Percentiles rank a stretch among this genome's conserved stretches.
phyloP scores from a whole-genome alignment of 2,113 vertebrate species.

The Scomber scombrus region DNA sequence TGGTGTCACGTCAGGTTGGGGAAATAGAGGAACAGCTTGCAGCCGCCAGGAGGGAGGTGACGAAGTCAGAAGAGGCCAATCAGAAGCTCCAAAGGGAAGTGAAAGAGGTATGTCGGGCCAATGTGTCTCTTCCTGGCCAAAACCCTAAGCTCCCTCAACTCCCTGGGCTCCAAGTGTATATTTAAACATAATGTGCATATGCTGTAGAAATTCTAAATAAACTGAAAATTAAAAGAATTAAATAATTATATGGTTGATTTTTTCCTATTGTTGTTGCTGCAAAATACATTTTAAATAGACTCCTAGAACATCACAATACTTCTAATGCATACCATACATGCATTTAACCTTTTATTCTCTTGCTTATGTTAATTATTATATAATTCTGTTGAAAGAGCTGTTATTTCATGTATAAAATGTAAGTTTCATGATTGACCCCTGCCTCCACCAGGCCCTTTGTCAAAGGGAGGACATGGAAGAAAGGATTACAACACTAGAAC shows the following conservation, averaged over 20 bases:
- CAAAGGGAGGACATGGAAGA: constrained; percentile 97
- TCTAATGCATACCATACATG: background rate
- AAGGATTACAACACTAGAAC: constrained; percentile 93
- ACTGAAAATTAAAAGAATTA: background rate
- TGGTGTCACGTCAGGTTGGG: constrained; percentile 85
- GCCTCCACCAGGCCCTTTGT: constrained; percentile 87
- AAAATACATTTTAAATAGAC: background rate
- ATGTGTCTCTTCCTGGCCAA: constrained; percentile 65
- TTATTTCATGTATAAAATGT: background rate
- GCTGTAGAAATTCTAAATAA: background rate
- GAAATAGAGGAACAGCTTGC: constrained; percentile 94
- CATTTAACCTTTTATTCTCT: background rate
- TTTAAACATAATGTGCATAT: constrained; percentile 42
- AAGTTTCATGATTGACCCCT: constrained; percentile 20
- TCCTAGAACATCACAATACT: background rate
- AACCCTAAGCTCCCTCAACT: constrained; percentile 32
- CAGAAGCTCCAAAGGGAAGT: constrained; percentile 94
- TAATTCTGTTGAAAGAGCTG: background rate
- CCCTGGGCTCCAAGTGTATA: constrained; percentile 38
- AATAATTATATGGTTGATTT: background rate
- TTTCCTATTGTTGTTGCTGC: background rate
- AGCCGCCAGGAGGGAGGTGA: constrained; percentile 91
- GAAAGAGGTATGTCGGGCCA: constrained; percentile 89
- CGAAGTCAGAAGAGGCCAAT: constrained; percentile 93
- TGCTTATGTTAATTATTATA: background rate